phyloP scores from a whole-genome alignment of 2,113 vertebrate genomes.

The Pelmatolapia mariae region DNA sequence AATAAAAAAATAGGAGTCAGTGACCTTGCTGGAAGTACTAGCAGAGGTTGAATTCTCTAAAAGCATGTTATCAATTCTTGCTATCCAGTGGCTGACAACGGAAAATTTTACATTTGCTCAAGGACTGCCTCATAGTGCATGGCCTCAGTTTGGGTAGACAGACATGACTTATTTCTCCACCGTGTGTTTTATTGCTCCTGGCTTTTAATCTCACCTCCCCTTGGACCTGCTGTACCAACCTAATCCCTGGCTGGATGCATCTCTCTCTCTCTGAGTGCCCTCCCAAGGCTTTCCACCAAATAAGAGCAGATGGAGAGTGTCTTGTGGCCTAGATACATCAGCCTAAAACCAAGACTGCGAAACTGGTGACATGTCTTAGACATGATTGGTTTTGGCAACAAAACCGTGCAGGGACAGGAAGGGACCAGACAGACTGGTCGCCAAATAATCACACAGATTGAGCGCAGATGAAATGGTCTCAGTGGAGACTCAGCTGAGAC shows the following conservation, averaged over 20 bases:
- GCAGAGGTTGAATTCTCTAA: not conserved
- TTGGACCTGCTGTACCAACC: conserved; percentile 35
- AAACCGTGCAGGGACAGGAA: not conserved
- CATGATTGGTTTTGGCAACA: conserved; percentile 42
- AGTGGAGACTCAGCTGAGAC: not conserved
- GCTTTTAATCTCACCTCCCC: conserved; percentile 52
- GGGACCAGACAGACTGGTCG: not conserved
- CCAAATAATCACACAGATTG: conserved; percentile 1
- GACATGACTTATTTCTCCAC: not conserved
- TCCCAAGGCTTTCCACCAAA: conserved; percentile 40
- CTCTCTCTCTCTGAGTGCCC: conserved; percentile 10
- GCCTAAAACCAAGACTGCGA: conserved; percentile 36
- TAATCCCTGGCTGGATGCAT: conserved; percentile 47
- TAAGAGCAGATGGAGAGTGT: conserved; percentile 54
- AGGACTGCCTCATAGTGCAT: not conserved
- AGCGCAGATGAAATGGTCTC: not conserved
- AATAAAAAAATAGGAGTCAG: not conserved
- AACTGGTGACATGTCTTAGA: conserved; percentile 31
- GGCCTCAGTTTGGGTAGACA: not conserved
- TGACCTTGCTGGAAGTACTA: not conserved
- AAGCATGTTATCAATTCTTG: not conserved
- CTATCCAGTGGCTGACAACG: not conserved
- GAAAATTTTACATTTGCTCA: not conserved
- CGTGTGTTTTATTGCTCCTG: conserved; percentile 17
- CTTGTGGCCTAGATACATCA: conserved; percentile 53